A percentile compares a stretch with the other conserved stretches of the same genome.
phyloP scores from a whole-genome alignment of 2,113 vertebrate species.

The Helogale parvula region DNA sequence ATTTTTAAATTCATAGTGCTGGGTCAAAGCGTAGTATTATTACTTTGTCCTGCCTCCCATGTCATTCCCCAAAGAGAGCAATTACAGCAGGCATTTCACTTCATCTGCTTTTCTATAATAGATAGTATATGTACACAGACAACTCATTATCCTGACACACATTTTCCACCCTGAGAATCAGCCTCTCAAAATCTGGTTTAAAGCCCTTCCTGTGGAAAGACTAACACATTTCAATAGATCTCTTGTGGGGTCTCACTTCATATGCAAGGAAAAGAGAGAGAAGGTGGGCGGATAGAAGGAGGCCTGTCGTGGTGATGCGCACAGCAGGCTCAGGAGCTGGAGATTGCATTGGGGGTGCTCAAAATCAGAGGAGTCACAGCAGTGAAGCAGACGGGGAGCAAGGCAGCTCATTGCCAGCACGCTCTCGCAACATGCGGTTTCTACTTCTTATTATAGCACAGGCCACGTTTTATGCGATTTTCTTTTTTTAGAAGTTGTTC shows the following conservation, averaged over 20 bases:
- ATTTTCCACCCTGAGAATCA: background rate
- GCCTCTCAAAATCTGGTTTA: background rate
- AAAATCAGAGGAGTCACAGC: background rate
- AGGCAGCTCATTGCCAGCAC: background rate
- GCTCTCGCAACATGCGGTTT: background rate
- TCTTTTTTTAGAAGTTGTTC: background rate
- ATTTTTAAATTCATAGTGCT: slow-evolving; percentile 54
- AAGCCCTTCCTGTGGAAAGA: background rate
- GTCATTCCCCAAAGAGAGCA: slow-evolving; percentile 38
- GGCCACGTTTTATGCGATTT: background rate
- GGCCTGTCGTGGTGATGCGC: too few species aligned
- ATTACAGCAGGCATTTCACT: background rate
- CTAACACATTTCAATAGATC: background rate
- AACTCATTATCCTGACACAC: slow-evolving; percentile 26
- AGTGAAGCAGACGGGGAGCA: background rate
- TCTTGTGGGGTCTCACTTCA: slow-evolving; percentile 16
- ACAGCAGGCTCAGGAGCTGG: background rate
- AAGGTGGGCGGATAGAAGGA: background rate
- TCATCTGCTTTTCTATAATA: background rate
- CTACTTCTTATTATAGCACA: background rate
- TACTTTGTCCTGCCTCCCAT: background rate
- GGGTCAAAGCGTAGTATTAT: slow-evolving; percentile 23
- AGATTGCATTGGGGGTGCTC: background rate
- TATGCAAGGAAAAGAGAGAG: background rate
- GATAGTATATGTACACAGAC: background rate